Evolutionary conservation across 1,140 invertebrate species (phyloP), one percentile per base, ranked within the genome.

Genomic region (Atopsyche davidsoni): DNA sequence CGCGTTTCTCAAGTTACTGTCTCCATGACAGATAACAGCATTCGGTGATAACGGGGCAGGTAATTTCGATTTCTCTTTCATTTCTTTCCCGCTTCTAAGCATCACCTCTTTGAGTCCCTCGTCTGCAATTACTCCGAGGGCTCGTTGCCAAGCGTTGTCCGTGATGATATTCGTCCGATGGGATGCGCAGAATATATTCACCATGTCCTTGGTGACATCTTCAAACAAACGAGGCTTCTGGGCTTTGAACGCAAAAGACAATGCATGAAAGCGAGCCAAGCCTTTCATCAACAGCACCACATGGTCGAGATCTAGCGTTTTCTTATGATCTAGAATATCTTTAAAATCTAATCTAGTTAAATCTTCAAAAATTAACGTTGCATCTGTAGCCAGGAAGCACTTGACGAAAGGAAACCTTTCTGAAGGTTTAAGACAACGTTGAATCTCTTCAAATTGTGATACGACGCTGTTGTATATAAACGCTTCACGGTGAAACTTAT

Each of bases 191-290:
- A n/a, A n/a, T n/a, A n/a, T n/a, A n/a, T n/a, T n/a, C n/a, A n/a
- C n/a, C 3, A 48, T 10, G 3, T 11, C 11, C 50, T 41, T 39
- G 53, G 60, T 46, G 65, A n/a, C 59, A 13, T 60, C 44, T 23
- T 60, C 42, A 59, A 66, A 64, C 24, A 61, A 53, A 24, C 46
- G 23, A 4, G 65, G 60, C 46, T 61, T 54, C 2, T 47, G 43
- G 32, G 57, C 60, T 38, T 63, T 55, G 21, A 64, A 55, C 0
- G 57, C 61, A 47, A 68, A 69, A 6, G 63, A 68, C 22, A 68
- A 50, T 10, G 61, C 68, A 22, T 70, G 67, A 25, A 68, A 55
- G 62, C 68, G 69, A 1, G 64, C 68, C 38, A 69, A 58, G 53
- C 64, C 60, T 55, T 61, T 66, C 38, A 68, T 55, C 39, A 64